These are phyloP conservation scores for Botia kubotai DNA, from an alignment of 2,797 vertebrate genomes.

Conservation along the genomic window DNA sequence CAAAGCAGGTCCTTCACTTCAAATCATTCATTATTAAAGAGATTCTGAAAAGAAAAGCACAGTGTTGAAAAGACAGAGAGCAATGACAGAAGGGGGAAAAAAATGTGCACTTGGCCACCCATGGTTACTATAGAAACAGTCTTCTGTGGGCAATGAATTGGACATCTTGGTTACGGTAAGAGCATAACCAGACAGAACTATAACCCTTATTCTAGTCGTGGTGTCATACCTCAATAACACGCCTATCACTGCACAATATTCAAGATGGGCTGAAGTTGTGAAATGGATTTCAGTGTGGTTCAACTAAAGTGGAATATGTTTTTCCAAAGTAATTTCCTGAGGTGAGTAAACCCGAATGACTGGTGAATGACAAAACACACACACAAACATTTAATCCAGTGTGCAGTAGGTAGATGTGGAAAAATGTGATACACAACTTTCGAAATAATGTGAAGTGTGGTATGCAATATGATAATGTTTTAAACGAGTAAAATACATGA, in stretches of 20 bases:
- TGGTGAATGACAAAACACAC: background rate
- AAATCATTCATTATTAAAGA: conserved; percentile 19
- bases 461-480: too few relatives aligned
- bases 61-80: conserved; percentile 18
- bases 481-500: too few relatives aligned
- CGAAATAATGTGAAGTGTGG: too few relatives aligned
- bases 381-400: background rate
- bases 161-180: conserved; percentile 45
- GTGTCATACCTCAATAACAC: conserved; percentile 16
- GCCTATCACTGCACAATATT: conserved; percentile 2
- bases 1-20: conserved; percentile 18
- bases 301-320: background rate
- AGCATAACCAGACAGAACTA: conserved; percentile 16
- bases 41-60: background rate
- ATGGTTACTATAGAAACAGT: conserved; percentile 61
- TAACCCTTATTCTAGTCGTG: background rate
- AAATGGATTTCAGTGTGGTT: background rate
- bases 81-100: conserved; percentile 24
- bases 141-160: conserved; percentile 1
- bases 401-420: background rate
- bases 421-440: too few relatives aligned
- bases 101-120: conserved; percentile 13
- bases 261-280: background rate
- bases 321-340: background rate
- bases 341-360: background rate